phyloP scores from a whole-genome alignment of 2,797 vertebrate species.

The Columba guinea region DNA sequence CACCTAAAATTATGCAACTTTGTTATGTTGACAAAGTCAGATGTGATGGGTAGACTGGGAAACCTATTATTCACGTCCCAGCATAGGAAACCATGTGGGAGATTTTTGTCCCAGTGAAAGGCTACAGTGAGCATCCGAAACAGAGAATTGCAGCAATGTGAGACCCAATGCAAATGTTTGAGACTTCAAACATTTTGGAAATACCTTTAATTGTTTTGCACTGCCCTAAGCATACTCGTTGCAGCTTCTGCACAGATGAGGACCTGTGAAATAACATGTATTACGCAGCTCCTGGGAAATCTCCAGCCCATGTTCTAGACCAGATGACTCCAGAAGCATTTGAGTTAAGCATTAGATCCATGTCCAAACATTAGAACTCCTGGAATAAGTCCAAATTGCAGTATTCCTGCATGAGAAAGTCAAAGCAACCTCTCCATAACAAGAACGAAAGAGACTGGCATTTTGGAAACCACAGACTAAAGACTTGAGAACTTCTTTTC shows the following conservation, averaged over 20 bases:
- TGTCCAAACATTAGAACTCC: neutral
- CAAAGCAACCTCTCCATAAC: neutral
- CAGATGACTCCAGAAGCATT: neutral
- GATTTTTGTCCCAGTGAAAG: constrained; percentile 1
- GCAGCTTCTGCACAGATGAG: neutral
- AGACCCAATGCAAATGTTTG: neutral
- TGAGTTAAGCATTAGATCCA: neutral
- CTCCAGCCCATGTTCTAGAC: neutral
- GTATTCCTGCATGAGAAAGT: neutral
- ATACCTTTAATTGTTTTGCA: neutral
- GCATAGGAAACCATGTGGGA: neutral
- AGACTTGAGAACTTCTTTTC: neutral
- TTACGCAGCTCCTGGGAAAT: neutral
- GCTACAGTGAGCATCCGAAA: neutral
- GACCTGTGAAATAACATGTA: neutral
- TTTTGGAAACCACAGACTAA: neutral
- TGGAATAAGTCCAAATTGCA: neutral
- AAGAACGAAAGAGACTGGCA: neutral
- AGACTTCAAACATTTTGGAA: neutral
- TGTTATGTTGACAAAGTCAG: neutral
- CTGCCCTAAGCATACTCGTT: neutral
- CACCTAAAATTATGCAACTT: neutral
- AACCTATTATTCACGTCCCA: neutral
- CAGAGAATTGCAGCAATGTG: neutral
- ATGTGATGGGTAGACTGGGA: neutral